Evolutionary conservation across 2,888 invertebrate species (phyloP).

Genomic region (Aricia artaxerxes): DNA sequence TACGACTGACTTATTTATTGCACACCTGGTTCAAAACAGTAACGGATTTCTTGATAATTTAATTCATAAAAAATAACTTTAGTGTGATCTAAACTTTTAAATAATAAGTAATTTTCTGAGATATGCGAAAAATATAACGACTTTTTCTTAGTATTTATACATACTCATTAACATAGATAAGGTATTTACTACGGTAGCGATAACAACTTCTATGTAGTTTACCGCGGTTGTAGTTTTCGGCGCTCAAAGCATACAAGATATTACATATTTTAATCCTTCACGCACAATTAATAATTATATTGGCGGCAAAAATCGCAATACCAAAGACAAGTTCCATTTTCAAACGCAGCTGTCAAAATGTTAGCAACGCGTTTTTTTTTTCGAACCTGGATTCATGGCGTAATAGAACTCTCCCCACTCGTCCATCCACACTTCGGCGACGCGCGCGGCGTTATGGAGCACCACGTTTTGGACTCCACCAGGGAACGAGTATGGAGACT

Average conservation of each 20-base stretch:
- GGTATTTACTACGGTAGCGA: neutral
- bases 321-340: slow-evolving; percentile 15
- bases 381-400: slow-evolving; percentile 98
- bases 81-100: neutral
- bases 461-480: slow-evolving; percentile 98
- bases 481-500: slow-evolving; percentile 99
- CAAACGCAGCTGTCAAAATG: slow-evolving; percentile 47
- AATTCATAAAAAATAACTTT: neutral
- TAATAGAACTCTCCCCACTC: slow-evolving; percentile 99
- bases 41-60: neutral
- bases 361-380: slow-evolving; percentile 47
- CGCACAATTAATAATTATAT: neutral
- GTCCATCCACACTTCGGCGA: slow-evolving; percentile 99
- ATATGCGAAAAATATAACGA: neutral
- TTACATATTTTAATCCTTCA: neutral
- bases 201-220: neutral
- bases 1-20: neutral
- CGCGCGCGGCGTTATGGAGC: slow-evolving; percentile 98
- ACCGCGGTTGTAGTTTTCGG: neutral
- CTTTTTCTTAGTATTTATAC: neutral
- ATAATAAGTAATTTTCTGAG: neutral
- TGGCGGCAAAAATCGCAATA: neutral
- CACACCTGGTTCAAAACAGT: neutral
- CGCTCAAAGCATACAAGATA: neutral
- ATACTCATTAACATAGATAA: neutral